Evolutionary conservation across 2,888 invertebrate genomes (phyloP), one percentile per base, ranked within the genome.

Genomic region (Drosophila nr. medialis): DNA sequence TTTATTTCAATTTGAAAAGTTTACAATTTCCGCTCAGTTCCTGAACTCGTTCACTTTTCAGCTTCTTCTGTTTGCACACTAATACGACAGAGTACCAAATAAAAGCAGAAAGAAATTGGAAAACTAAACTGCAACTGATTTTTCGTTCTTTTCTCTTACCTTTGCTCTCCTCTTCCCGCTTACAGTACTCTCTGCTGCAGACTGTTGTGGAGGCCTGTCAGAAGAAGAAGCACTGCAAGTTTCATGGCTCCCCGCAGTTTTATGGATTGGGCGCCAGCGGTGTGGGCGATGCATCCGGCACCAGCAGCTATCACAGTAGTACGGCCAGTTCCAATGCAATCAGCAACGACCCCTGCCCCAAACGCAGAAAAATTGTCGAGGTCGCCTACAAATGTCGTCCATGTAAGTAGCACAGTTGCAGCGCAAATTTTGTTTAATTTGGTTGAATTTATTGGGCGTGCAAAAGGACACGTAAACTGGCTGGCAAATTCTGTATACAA

Each of bases 311-410:
- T 82, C 91, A 91, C 80, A 92, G 91, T 83, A 92, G 91, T 80
- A 92, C 92, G 63, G 90, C 89, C 67, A 92, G 90, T 70, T 86
- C 91, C 45, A 91, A 85, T 78, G 81, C 90, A 78, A 89, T 90
- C 77, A 91, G 85, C 77, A 87, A 82, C 77, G 92, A 99, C 94
- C 98, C 98, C 0, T 99, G 99, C 92, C 98, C 98, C 18, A 96
- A 96, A 32, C 95, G 97, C 55, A 95, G 96, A 75, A 98, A 99
- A 94, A 98, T 98, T 94, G 97, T 98, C 83, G 98, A 98, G 94
- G 97, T 99, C 75, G 97, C 97, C 85, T 99, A 98, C 94, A 98
- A 98, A 94, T 99, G 99, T 94, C 95, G 97, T 93, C 99, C 99
- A 91, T 97, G 99, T 99, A 94, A 97, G 97, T 96, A 61, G 38